A percentile compares a stretch with the other conserved stretches of the same genome.
Conservation (phyloP, 2,113 vertebrate genomes). For the Chrysochloris asiatica region DNA sequence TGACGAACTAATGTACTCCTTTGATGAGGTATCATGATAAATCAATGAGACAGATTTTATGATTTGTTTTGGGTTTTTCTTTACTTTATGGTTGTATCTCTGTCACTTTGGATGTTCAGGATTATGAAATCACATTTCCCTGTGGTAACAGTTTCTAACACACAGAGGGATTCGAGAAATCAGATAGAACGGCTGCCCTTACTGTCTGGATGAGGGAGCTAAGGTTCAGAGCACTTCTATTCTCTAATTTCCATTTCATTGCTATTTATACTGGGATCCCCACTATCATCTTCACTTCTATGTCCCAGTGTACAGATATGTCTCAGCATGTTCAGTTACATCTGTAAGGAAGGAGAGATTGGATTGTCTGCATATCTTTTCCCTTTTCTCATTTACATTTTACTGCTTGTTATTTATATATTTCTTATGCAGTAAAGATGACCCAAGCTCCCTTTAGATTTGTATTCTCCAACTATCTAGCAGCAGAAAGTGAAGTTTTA, state of each 20-base stretch:
- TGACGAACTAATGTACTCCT: not conserved
- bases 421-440: not conserved
- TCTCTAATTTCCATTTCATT: not conserved
- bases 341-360: not conserved
- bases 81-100: not conserved
- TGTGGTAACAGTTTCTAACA: not conserved
- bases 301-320: not conserved
- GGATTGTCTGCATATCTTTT: not conserved
- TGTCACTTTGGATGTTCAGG: not conserved
- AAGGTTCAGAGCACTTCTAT: not conserved
- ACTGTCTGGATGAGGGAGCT: not conserved
- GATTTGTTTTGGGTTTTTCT: not conserved
- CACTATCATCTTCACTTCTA: not conserved
- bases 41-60: slow-evolving; percentile 4
- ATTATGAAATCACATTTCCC: not conserved
- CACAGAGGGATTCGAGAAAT: not conserved
- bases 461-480: not conserved
- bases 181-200: not conserved
- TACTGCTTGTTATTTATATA: not conserved
- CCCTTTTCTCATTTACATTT: not conserved
- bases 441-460: not conserved
- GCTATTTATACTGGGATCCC: not conserved
- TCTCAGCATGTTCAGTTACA: not conserved
- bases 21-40: not conserved
- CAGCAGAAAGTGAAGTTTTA: not conserved